Base-by-base conservation (phyloP, 2,888 invertebrate genomes). In the Hedya salicella region DNA sequence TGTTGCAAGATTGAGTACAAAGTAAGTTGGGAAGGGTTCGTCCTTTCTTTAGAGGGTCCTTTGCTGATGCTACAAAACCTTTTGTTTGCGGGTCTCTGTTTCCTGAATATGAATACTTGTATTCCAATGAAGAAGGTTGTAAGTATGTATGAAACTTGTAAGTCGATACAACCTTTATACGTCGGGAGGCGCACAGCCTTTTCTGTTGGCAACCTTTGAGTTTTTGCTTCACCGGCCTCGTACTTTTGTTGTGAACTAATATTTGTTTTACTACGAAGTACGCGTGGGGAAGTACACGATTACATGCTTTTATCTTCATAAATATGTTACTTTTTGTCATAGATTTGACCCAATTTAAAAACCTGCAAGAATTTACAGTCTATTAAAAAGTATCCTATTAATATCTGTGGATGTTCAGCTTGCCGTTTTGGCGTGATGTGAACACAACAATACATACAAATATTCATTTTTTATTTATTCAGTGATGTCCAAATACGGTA, bases 41-140 rank as follows among this genome's bases (percentile, higher is more conserved):
- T 63, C n/a, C 25, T 52, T 60, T 59, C 50, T 50, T 64, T 32
- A 21, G 25, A 39, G 16, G 49, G 57, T 64, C 50, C 57, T 44
- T 32, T 44, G 44, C 62, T 63, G 42, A 50, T 30, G 42, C 36
- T 40, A 60, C 59, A 19, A 52, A 65, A 65, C 46, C 46, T 32
- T 46, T 65, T 65, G 65, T 65, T 60, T 44, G 50, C n/a, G 6
- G 16, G 64, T 17, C 48, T 25, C 63, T 64, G 57, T 59, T 64
- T 64, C 57, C 64, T 57, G 57, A 36, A 64, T 64, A 59, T 65
- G 52, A 52, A n/a, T n/a, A 53, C 39, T 64, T 16, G 8, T 48
- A 17, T 21, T 13, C 14, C 9, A 36, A 21, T 9, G 30, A 46
- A 46, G 46, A 57, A 57, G 57, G 44, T 46, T 4, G 44, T 19